A percentile compares a stretch with the other conserved stretches of the same genome.
phyloP scores from a whole-genome alignment of 2,113 vertebrate species.

The Centropus bengalensis region DNA sequence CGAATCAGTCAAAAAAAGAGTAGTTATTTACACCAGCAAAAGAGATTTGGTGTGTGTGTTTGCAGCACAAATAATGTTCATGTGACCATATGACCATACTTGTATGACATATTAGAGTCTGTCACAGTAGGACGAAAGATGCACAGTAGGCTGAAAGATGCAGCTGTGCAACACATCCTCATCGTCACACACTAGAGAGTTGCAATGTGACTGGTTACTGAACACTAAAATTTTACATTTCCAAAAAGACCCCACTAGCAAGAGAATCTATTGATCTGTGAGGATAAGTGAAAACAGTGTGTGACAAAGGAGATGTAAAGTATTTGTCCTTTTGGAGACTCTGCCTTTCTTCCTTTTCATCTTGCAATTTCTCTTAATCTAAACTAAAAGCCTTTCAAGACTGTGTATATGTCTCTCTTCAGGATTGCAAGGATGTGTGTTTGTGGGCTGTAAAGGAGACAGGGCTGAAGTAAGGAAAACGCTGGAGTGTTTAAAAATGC shows the following conservation, averaged over 20 bases:
- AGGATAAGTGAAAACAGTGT: neutral
- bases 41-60: neutral
- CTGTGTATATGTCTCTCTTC: neutral
- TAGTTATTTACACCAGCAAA: neutral
- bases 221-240: neutral
- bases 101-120: accelerated
- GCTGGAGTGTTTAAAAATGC: neutral
- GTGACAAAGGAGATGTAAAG: neutral
- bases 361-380: neutral
- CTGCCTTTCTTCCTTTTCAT: conserved; percentile 11
- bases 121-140: neutral
- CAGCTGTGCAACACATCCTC: neutral
- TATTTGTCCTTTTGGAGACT: neutral
- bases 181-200: accelerated
- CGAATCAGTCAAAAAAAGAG: neutral
- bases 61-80: neutral
- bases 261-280: neutral
- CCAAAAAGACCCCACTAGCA: neutral
- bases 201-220: neutral
- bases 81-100: neutral
- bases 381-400: conserved; percentile 30
- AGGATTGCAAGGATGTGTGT: neutral
- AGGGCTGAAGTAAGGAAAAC: neutral
- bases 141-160: neutral
- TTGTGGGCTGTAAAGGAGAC: neutral